Conservation (phyloP, 2,888 invertebrate genomes). For the Trissolcus japonicus region DNA sequence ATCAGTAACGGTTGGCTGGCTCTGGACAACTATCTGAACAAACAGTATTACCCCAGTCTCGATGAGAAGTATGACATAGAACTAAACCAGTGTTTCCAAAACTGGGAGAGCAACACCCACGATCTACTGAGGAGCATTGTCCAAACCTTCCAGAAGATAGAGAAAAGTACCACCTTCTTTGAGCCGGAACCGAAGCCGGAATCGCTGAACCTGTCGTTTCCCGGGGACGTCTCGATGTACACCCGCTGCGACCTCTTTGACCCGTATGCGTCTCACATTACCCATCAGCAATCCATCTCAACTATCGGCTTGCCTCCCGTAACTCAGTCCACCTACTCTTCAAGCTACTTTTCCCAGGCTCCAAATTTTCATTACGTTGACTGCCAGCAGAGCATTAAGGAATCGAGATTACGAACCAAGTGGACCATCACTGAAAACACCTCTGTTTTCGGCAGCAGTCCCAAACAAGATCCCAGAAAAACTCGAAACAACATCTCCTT, state of each 20-base stretch:
- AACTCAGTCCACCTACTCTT: conserved; percentile 36
- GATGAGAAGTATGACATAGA: conserved; percentile 65
- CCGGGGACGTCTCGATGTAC: conserved; percentile 71
- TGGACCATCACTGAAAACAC: conserved; percentile 70
- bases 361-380: conserved; percentile 59
- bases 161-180: conserved; percentile 51
- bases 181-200: conserved; percentile 56
- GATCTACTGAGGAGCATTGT: conserved; percentile 65
- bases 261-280: conserved; percentile 24
- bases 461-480: conserved; percentile 57
- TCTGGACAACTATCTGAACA: conserved; percentile 72
- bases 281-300: conserved; percentile 12
- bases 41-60: conserved; percentile 67
- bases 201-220: conserved; percentile 63
- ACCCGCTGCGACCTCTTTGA: conserved; percentile 64
- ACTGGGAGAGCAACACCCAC: conserved; percentile 67
- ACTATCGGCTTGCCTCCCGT: conserved; percentile 30
- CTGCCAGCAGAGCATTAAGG: conserved; percentile 61
- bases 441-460: conserved; percentile 43
- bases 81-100: conserved; percentile 63
- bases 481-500: conserved; percentile 58
- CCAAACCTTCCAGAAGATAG: conserved; percentile 64
- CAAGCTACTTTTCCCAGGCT: conserved; percentile 43
- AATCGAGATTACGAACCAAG: conserved; percentile 68
- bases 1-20: conserved; percentile 72